These are phyloP conservation scores for Chymomyza fuscimana DNA, from an alignment of 2,888 invertebrate genomes.

Conservation along the genomic window DNA sequence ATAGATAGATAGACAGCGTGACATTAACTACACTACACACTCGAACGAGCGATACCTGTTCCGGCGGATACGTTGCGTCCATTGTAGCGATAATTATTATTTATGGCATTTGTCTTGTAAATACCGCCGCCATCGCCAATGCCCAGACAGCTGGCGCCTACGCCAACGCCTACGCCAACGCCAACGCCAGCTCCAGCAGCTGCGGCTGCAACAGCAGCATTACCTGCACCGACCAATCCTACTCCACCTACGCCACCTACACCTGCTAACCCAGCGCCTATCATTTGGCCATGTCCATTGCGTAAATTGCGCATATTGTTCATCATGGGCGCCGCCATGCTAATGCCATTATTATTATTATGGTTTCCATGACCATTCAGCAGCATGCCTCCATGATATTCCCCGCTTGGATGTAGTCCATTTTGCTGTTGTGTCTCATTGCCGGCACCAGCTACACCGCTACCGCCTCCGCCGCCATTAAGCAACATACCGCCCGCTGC, in stretches of 20 bases:
- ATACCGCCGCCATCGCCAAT: constrained; percentile 32
- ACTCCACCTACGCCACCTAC: not conserved
- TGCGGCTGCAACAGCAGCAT: constrained; percentile 27
- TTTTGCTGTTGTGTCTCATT: constrained; percentile 35
- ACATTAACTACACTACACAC: constrained; percentile 45
- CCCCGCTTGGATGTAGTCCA: constrained; percentile 37
- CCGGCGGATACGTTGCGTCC: constrained; percentile 74
- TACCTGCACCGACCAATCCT: constrained; percentile 21
- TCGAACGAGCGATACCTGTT: constrained; percentile 74
- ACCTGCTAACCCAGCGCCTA: not conserved
- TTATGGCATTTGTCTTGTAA: constrained; percentile 77
- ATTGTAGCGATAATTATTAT: constrained; percentile 80
- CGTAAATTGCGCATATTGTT: constrained; percentile 66
- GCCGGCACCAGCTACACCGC: no score
- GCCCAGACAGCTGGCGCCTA: constrained; percentile 26
- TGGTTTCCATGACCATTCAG: constrained; percentile 50
- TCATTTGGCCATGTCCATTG: constrained; percentile 52
- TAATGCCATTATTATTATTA: constrained; percentile 17
- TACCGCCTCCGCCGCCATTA: not conserved
- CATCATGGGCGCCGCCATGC: constrained; percentile 25
- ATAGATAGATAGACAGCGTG: constrained; percentile 30
- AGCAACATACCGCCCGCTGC: not conserved
- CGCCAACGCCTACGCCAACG: constrained; percentile 29
- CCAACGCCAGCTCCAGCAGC: constrained; percentile 35
- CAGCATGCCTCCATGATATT: constrained; percentile 40